A percentile compares a stretch with the other conserved stretches of the same genome.
Evolutionary conservation across 2,888 invertebrate species (phyloP).

Genomic region (Blastobasis adustella): DNA sequence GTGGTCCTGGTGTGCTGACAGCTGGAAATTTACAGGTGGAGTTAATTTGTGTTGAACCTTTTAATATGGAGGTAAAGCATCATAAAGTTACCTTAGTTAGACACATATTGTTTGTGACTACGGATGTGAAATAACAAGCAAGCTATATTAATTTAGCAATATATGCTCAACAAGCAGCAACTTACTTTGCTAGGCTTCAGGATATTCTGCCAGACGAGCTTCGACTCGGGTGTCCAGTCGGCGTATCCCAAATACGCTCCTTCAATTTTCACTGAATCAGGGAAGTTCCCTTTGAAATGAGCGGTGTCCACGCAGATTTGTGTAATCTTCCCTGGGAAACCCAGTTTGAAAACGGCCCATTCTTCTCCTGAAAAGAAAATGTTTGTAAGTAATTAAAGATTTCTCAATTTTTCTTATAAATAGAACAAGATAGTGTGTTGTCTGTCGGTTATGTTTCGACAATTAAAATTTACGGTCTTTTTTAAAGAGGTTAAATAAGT

Average conservation of each 20-base stretch:
- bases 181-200: conserved; percentile 69
- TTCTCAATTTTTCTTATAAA: too few species aligned
- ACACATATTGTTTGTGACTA: too few species aligned
- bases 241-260: conserved; percentile 45
- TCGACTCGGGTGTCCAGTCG: conserved; percentile 37
- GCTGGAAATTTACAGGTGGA: conserved; percentile 36
- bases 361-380: conserved; percentile 58
- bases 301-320: conserved; percentile 75
- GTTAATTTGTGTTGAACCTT: too few species aligned
- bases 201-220: conserved; percentile 57
- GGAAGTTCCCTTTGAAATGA: conserved; percentile 79
- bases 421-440: too few species aligned
- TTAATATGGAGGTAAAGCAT: too few species aligned
- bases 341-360: conserved; percentile 77
- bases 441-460: too few species aligned
- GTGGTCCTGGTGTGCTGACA: conserved; percentile 68
- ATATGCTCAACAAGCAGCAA: conserved; percentile 1
- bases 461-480: too few species aligned
- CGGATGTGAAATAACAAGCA: too few species aligned
- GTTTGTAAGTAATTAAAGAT: too few species aligned
- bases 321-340: conserved; percentile 63
- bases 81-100: too few species aligned
- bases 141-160: neutral
- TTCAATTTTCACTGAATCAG: conserved; percentile 75
- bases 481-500: too few species aligned